Base-by-base conservation (phyloP, 1,140 invertebrate genomes). In the Diorhabda elongata region DNA sequence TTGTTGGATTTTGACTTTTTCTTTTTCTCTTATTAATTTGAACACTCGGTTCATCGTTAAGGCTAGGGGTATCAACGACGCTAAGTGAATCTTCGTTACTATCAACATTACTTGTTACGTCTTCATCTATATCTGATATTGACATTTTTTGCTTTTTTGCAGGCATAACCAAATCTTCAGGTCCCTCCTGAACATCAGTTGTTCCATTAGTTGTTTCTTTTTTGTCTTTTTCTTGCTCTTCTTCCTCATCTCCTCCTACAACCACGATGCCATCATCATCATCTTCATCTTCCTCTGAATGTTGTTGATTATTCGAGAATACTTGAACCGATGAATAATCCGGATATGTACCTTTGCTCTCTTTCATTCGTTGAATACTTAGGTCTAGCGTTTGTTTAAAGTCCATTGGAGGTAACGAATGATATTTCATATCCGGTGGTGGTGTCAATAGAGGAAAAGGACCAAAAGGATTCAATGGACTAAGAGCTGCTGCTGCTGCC, bases 1-100 rank as follows among this genome's bases (percentile, higher is more conserved):
- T 86, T 1, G 92, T 95, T 0, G 95, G 96, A 80, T 97, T 96
- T 75, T 94, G 90, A 75, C 91, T 96, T 82, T 98, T 98, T 61
- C 96, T 84, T 82, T 97, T 96, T 61, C 95, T 83, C 65, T 90
- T 90, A 78, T 83, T 87, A 70, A 76, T 86, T 73, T 78, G 79
- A 81, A 82, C 74, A 70, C 79, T 77, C 44, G 78, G 75, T 71
- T 85, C 83, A 79, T 84, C 85, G 78, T 85, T 87, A 59, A 81
- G 75, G 74, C 80, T 84, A 52, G 83, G 82, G 67, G 82, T 83
- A 77, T 87, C 85, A 2, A 84, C 82, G 8, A 84, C 80, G 77
- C 84, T 85, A 73, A 85, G 81, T n/a, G 87, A 88, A 78, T 93
- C 90, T 71, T 92, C 91, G 71, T 92, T 89, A 74, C 89, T 90